phyloP scores from a whole-genome alignment of 2,797 vertebrate species.

The Octomys mimax region DNA sequence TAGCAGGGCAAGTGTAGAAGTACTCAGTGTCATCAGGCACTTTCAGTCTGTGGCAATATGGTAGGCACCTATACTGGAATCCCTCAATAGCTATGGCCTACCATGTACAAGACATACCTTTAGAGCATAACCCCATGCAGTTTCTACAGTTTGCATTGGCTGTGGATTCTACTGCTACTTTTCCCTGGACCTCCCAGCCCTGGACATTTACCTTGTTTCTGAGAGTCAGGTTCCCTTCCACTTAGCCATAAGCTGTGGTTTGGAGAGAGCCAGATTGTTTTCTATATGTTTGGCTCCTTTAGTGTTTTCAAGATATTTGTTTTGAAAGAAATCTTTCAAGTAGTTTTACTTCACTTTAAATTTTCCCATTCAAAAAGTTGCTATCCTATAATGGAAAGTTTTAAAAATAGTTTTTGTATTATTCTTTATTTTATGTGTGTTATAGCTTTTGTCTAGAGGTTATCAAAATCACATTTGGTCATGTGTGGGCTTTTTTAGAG shows the following conservation, averaged over 20 bases:
- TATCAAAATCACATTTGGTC: not conserved
- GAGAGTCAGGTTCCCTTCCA: not conserved
- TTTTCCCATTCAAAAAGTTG: constrained; percentile 41
- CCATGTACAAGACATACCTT: not conserved
- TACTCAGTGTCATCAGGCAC: not conserved
- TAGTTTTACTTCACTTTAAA: not conserved
- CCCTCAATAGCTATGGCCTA: not conserved
- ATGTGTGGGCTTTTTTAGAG: not conserved
- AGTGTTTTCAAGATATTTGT: not conserved
- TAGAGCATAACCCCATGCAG: not conserved
- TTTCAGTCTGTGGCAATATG: not conserved
- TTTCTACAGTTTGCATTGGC: not conserved
- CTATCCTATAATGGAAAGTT: constrained; percentile 20
- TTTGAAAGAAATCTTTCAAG: not conserved
- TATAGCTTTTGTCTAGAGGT: not conserved
- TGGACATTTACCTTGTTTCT: not conserved
- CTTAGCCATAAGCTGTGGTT: not conserved
- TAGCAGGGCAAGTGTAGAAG: not conserved
- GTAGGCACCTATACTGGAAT: not conserved
- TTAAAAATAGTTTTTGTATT: constrained; percentile 4
- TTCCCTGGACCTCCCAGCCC: not conserved
- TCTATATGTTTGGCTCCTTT: not conserved
- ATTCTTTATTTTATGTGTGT: not conserved
- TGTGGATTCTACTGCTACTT: not conserved
- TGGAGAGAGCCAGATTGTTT: not conserved